These are phyloP conservation scores for Tetranychus urticae DNA, from an alignment of 1,140 invertebrate species.

Conservation along the genomic window DNA sequence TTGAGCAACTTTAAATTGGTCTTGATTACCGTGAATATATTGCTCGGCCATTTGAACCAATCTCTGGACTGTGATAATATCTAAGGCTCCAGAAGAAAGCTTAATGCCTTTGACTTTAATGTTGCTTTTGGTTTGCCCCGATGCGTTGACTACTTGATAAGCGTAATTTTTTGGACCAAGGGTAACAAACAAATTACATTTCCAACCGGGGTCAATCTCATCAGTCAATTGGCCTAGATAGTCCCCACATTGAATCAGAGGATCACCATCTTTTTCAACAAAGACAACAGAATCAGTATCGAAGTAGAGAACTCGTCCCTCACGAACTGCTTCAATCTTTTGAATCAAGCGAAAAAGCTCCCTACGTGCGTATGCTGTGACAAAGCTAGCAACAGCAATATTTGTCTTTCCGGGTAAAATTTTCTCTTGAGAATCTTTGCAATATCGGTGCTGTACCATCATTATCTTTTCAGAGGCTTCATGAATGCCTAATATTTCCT, in stretches of 20 bases:
- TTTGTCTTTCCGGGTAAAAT: constrained; percentile 13
- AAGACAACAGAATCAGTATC: constrained; percentile 22
- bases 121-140: background rate
- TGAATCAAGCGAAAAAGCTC: constrained; percentile 20
- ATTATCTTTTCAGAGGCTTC: background rate
- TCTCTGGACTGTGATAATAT: background rate
- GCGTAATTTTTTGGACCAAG: constrained; percentile 4
- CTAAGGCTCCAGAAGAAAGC: too few relatives aligned
- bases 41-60: background rate
- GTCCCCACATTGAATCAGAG: constrained; percentile 5
- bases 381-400: constrained; percentile 19
- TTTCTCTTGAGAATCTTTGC: background rate
- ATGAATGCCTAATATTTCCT: background rate
- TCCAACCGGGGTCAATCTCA: background rate
- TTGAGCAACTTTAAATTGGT: background rate
- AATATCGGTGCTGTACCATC: background rate
- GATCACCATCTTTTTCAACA: constrained; percentile 4
- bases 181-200: background rate
- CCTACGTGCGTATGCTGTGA: constrained; percentile 20
- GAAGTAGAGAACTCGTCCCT: constrained; percentile 17
- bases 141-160: background rate
- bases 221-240: constrained; percentile 4
- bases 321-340: constrained; percentile 9
- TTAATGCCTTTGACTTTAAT: background rate
- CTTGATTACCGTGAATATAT: background rate